A percentile compares a stretch with the other conserved stretches of the same genome.
Evolutionary conservation across 1,140 invertebrate genomes (phyloP).

Genomic region (Geopemphigus sp.): DNA sequence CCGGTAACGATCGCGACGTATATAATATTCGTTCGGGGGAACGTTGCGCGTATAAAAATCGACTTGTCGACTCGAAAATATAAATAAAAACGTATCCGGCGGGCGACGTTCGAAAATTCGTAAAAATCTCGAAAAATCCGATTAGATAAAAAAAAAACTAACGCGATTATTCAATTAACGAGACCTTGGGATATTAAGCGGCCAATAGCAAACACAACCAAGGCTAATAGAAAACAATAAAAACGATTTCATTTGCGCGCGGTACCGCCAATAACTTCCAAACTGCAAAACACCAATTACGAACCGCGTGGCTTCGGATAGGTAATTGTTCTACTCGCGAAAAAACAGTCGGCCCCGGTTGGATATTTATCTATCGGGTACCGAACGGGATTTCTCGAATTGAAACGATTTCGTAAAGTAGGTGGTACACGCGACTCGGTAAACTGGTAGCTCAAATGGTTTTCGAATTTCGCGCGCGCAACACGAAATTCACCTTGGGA

Average conservation of each 20-base stretch:
- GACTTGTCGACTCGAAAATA: too few species aligned
- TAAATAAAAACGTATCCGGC: too few species aligned
- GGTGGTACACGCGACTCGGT: background rate
- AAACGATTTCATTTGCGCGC: background rate
- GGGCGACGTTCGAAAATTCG: too few species aligned
- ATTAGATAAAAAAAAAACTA: constrained; percentile 1
- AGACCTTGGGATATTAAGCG: background rate
- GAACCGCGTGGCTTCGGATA: background rate
- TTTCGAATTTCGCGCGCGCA: background rate
- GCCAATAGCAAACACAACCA: constrained; percentile 9
- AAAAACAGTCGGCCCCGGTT: background rate
- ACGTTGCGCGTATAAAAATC: too few species aligned
- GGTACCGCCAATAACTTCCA: background rate
- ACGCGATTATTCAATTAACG: background rate
- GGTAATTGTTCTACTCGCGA: background rate
- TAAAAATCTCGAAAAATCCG: too few species aligned
- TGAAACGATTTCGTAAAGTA: background rate
- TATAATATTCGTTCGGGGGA: too few species aligned
- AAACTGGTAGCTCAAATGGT: background rate
- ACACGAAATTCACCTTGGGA: too few species aligned
- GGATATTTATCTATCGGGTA: background rate
- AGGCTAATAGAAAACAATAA: constrained; percentile 31
- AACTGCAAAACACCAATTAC: constrained; percentile 15
- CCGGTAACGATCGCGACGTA: too few species aligned
- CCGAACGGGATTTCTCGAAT: background rate